A percentile compares a stretch with the other conserved stretches of the same genome.
Conservation (phyloP, 2,797 vertebrate species). For the Hyperoplus lanceolatus region DNA sequence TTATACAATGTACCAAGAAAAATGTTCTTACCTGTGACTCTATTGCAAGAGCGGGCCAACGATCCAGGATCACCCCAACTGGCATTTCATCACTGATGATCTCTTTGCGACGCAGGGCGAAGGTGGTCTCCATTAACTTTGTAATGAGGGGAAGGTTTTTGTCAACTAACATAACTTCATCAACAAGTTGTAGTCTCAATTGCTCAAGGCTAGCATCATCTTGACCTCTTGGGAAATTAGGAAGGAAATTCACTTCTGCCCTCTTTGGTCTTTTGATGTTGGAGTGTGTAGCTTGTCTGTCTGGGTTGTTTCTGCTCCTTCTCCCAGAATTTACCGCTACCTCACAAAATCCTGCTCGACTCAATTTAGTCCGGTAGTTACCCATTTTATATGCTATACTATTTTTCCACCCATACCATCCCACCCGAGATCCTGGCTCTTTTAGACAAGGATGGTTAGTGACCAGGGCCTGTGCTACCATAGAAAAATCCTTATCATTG, state of each 20-base stretch:
- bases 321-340: no score
- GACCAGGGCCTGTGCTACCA: constrained; percentile 50
- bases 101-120: no score
- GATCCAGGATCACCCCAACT: no score
- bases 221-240: constrained; percentile 7
- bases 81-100: no score
- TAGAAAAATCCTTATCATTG: constrained; percentile 35
- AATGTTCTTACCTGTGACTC: no score
- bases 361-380: constrained; percentile 2
- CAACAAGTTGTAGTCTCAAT: background rate
- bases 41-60: no score
- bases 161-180: background rate
- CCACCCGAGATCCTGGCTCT: constrained; percentile 44
- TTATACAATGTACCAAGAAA: no score
- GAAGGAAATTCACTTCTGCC: constrained; percentile 13
- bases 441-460: constrained; percentile 47
- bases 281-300: background rate
- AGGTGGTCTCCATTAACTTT: no score
- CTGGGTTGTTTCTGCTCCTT: no score
- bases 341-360: background rate
- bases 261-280: constrained; percentile 10
- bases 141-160: background rate
- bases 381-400: constrained; percentile 13
- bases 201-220: background rate
- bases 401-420: constrained; percentile 49